phyloP scores from a whole-genome alignment of 2,113 vertebrate genomes.

The Cynopterus brachyotis region DNA sequence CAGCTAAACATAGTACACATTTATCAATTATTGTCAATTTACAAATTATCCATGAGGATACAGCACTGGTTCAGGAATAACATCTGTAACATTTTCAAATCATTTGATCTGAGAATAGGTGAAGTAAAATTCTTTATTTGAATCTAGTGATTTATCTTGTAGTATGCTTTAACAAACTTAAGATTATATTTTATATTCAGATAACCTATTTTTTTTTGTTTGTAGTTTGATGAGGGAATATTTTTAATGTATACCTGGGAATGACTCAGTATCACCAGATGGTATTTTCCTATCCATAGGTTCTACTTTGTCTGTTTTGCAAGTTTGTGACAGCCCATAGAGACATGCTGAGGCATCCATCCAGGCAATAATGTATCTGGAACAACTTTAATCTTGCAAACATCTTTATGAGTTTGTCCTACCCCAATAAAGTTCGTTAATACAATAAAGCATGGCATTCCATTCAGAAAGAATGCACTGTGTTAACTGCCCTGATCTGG shows the following conservation, averaged over 20 bases:
- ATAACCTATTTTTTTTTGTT: slow-evolving; percentile 20
- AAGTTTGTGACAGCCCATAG: slow-evolving; percentile 52
- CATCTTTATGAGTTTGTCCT: slow-evolving; percentile 49
- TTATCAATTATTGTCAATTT: background rate
- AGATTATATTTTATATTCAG: background rate
- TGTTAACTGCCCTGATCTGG: background rate
- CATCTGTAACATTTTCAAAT: background rate
- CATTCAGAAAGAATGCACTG: background rate
- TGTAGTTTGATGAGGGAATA: slow-evolving; percentile 3
- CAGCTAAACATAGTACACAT: background rate
- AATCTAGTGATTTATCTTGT: background rate
- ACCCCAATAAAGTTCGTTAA: background rate
- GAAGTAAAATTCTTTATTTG: background rate
- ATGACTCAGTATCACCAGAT: slow-evolving; percentile 58
- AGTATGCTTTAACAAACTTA: background rate
- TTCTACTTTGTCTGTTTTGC: slow-evolving; percentile 69
- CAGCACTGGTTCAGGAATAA: background rate
- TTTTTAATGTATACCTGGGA: slow-evolving; percentile 31
- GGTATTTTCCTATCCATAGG: slow-evolving; percentile 59
- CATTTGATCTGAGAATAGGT: background rate
- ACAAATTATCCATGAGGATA: background rate
- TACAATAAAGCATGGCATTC: background rate
- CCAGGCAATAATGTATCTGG: slow-evolving; percentile 60
- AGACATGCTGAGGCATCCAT: slow-evolving; percentile 26
- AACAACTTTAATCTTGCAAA: background rate